Base-by-base conservation (phyloP, 2,888 invertebrate species). In the Pyrocoelia pectoralis region DNA sequence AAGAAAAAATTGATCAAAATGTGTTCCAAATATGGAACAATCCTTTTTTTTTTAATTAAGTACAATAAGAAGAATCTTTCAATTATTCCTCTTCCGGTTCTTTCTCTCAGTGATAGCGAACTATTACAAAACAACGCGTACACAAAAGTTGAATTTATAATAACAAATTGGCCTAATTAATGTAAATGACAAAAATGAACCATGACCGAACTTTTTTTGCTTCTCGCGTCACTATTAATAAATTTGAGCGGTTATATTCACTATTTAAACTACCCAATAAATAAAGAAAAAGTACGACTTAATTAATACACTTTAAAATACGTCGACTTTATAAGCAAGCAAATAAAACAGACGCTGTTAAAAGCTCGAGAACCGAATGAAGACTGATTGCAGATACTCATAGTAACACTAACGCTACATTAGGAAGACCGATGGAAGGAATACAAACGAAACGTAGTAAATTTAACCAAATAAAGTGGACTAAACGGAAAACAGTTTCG, bases 51-150 rank as follows among this genome's bases (percentile, higher is more conserved):
- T 24, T 24, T 24, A 24, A 24, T 24, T 24, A 24, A 24, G 24
- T 57, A 57, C 57, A 57, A 57, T 57, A 51, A 57, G 57, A 51
- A 57, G 51, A 57, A 51, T 51, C 41, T 57, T 43, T 49, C 28
- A 33, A 56, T 56, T 56, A 56, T 56, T 24, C 49, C n/a, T 14
- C 56, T 57, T 57, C 57, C 57, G 40, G 57, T 43, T 43, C 29
- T 57, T 51, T 51, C 29, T 57, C 38, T 51, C 51, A 57, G 6
- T 24, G 24, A 24, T 24, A 6, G 24, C 6, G 6, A 24, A 6
- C 24, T 24, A n/a, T n/a, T n/a, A n/a, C n/a, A n/a, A n/a, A n/a
- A n/a, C n/a, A n/a, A n/a, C n/a, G n/a, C n/a, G n/a, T n/a, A 6
- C 24, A 24, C 24, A 24, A 24, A 24, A 24, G 24, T 24, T 24